Percentiles rank a stretch among this genome's conserved stretches.
phyloP scores from a whole-genome alignment of 2,113 vertebrate genomes.

The Hippopotamus amphibius region DNA sequence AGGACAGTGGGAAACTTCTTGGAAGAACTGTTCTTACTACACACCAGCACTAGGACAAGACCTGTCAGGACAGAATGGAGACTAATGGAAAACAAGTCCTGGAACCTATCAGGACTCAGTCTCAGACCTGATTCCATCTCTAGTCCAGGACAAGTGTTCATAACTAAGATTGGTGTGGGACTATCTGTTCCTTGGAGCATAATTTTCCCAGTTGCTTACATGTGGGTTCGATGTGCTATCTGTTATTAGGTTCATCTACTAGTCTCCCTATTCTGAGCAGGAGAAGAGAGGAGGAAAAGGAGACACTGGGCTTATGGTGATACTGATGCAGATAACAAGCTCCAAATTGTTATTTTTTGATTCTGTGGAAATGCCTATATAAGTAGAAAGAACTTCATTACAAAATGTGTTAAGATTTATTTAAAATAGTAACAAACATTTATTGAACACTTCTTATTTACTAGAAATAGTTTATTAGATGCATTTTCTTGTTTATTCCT shows the following conservation, averaged over 20 bases:
- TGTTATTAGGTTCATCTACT: not conserved
- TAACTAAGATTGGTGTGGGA: not conserved
- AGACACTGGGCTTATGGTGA: not conserved
- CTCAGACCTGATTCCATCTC: not conserved
- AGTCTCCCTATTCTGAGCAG: not conserved
- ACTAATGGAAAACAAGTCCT: not conserved
- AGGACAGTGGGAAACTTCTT: not conserved
- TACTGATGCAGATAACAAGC: not conserved
- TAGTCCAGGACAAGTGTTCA: not conserved
- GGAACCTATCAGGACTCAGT: not conserved
- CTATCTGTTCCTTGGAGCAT: not conserved
- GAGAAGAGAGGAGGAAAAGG: not conserved
- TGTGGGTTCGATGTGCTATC: not conserved
- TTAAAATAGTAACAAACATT: not conserved
- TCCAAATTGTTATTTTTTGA: not conserved
- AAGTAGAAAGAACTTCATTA: not conserved
- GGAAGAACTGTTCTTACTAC: not conserved
- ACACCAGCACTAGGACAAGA: not conserved
- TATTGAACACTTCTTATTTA: not conserved
- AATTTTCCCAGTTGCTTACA: not conserved
- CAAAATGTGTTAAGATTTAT: conserved; percentile 21
- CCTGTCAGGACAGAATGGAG: not conserved
- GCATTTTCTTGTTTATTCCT: not conserved
- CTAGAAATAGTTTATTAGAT: not conserved
- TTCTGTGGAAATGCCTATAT: not conserved